Conservation (phyloP, 2,888 invertebrate species). For the Epicampocera succincta region DNA sequence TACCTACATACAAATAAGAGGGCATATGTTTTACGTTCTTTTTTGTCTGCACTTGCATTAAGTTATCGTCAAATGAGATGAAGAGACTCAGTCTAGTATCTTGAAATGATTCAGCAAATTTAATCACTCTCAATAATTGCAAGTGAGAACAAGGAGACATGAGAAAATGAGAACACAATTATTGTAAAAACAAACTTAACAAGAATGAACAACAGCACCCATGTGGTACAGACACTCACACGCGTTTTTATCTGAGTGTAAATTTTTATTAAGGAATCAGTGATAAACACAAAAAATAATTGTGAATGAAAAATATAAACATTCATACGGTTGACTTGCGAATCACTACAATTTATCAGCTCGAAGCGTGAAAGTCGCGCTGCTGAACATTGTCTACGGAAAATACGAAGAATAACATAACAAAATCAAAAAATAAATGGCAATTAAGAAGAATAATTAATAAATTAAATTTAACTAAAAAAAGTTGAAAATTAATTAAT, state of each 20-base stretch:
- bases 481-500: slow-evolving; percentile 5
- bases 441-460: slow-evolving; percentile 9
- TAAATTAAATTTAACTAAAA: slow-evolving; percentile 21
- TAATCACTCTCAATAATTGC: slow-evolving; percentile 20
- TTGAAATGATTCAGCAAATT: slow-evolving; percentile 53
- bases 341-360: slow-evolving; percentile 61
- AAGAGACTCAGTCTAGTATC: slow-evolving; percentile 4
- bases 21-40: not conserved
- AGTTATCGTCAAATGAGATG: not conserved
- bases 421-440: slow-evolving; percentile 3
- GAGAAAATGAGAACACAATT: slow-evolving; percentile 20
- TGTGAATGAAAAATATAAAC: slow-evolving; percentile 64
- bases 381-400: slow-evolving; percentile 47
- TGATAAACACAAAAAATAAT: slow-evolving; percentile 44
- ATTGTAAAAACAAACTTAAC: slow-evolving; percentile 48
- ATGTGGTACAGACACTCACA: not conserved
- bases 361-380: slow-evolving; percentile 66
- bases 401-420: slow-evolving; percentile 37
- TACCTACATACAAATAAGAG: no score
- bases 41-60: slow-evolving; percentile 1
- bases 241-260: not conserved
- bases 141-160: slow-evolving; percentile 3
- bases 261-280: slow-evolving; percentile 38
- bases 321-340: slow-evolving; percentile 41
- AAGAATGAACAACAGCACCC: slow-evolving; percentile 33